Base-by-base conservation (phyloP, 2,113 vertebrate species). In the Polyodon spathula region DNA sequence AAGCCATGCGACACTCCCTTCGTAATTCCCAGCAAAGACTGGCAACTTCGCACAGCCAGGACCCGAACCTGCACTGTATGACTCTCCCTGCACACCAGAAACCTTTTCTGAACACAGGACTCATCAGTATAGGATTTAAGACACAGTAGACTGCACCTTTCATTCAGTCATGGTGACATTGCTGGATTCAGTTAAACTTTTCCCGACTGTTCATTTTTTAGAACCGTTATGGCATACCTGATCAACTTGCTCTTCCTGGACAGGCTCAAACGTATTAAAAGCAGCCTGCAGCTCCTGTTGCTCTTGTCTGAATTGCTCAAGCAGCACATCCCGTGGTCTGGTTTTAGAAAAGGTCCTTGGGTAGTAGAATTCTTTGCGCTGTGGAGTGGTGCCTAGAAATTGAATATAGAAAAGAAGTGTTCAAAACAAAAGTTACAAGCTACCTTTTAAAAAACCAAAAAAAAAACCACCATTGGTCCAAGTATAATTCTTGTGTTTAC, bases 331-430 rank as follows among this genome's bases (percentile, higher is more conserved):
- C 37, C 94, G 86, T 12, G 82, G 82, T 62, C 77, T 76, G 0
- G 80, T 77, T 78, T 81, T 90, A 38, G 62, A 43, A 3, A 97
- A 79, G 0, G 71, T 63, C 42, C 78, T 73, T 5, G 96, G 94
- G 62, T 90, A 97, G 10, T 40, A 43, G 11, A 92, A 97, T 37
- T 86, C 84, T 70, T 76, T 90, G 10, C 93, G 90, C 76, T 93
- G 88, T 27, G 96, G 96, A 8, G 96, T 98, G 1, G 63, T 72
- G 55, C 96, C 96, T 88, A 63, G 56, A 42, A 64, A 40, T 46
- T 8, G 44, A 46, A 46, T 46, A 46, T 46, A 27, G 27, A 9
- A 8, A 50, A 46, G n/a, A 54, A 3, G 15, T 6, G 17, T 1
- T 4, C 8, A 3, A 16, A 15, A 42, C 3, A 8, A 37, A 27